Evolutionary conservation across 1,140 invertebrate genomes (phyloP), one percentile per base, ranked within the genome.

Genomic region (Saccostrea glomerata): DNA sequence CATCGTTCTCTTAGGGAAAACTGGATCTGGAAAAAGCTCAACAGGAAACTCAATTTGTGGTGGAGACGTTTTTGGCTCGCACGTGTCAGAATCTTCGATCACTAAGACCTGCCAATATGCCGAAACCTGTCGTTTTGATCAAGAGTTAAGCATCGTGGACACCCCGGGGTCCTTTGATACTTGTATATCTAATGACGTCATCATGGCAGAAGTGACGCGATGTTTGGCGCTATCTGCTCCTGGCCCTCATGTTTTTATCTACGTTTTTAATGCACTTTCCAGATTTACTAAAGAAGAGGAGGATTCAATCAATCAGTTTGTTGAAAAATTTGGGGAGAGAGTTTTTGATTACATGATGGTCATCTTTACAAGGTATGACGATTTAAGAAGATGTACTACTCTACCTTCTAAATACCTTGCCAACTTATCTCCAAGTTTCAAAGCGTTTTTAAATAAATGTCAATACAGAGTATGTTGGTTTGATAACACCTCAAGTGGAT

Each of bases 1-100:
- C 9, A 83, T 90, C 17, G 63, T 91, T 54, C 55, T 87, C 11
- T 20, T 91, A 20, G 90, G 90, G 23, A 89, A 88, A 77, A 88
- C 86, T 11, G 90, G 90, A 9, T 84, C 87, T 40, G 90, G 90
- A 15, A 91, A 91, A 87, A 91, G 90, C 70, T 82, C 85, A 3
- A 91, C 90, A 5, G 90, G 85, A 82, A 91, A 91, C 40, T 82
- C 85, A 36, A 85, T 91, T 36, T 82, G 89, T 9, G 87, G 82
- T 36, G 7, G 70, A 47, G 82, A 86, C 3, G n/a, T 56, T 25
- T 90, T 91, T 70, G 58, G 63, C 25, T 63, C 87, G 25, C 77
- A 23, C 20, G 55, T 36, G 17, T 58, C 47, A 5, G 85, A 47
- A 17, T 47, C 36, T 6, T 82, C 88, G 9, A 36, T 85, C 15